Percentiles rank a stretch among this genome's conserved stretches.
Conservation (phyloP, 2,888 invertebrate species). For the Plagodis pulveraria region DNA sequence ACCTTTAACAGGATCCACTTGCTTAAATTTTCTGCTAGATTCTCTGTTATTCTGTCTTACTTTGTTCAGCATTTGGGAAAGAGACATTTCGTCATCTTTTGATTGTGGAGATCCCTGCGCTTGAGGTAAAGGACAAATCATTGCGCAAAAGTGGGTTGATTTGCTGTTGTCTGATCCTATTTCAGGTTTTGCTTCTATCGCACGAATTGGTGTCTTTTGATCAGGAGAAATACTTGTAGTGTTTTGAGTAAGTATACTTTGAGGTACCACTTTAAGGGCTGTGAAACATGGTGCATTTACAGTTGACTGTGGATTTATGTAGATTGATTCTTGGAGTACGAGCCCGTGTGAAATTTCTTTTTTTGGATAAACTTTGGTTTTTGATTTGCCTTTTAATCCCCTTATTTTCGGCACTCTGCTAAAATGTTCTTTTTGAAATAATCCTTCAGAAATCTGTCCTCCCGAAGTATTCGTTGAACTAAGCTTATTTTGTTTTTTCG, state of each 20-base stretch:
- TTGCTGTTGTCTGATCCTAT: background rate
- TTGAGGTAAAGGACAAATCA: background rate
- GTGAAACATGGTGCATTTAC: background rate
- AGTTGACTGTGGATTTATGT: background rate
- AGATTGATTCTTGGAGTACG: background rate
- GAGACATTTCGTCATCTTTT: constrained; percentile 34
- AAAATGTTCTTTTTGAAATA: background rate
- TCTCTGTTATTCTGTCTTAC: constrained; percentile 51
- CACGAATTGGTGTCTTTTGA: constrained; percentile 4
- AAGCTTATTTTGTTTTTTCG: background rate
- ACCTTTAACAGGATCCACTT: constrained; percentile 35
- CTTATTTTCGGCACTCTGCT: background rate
- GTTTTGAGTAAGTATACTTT: background rate
- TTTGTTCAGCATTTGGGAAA: constrained; percentile 56
- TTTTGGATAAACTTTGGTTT: background rate
- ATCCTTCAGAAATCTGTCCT: background rate
- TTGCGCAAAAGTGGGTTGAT: background rate
- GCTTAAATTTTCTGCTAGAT: constrained; percentile 10
- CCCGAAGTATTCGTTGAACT: background rate
- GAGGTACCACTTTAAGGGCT: background rate
- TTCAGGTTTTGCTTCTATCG: background rate
- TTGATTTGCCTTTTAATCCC: background rate
- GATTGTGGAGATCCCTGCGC: background rate
- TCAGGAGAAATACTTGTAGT: background rate
- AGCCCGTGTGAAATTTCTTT: background rate